Evolutionary conservation across 2,113 vertebrate species (phyloP).

Genomic region (Gobiocypris rarus): DNA sequence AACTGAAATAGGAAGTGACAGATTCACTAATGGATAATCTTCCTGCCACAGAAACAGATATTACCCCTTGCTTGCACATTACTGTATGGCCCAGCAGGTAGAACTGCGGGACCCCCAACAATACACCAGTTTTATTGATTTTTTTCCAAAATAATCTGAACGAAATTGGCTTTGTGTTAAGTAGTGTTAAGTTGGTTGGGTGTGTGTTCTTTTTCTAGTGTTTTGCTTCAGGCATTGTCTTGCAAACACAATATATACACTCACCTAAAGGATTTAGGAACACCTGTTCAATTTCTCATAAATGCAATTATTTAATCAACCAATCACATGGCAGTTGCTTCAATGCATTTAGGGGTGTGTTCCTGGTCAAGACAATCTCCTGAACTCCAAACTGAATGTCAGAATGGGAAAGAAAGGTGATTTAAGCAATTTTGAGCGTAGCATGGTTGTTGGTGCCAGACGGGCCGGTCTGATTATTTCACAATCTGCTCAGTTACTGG

Average conservation of each 20-base stretch:
- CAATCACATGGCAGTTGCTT: too few relatives aligned
- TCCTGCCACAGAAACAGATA: constrained; percentile 77
- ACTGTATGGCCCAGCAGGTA: constrained; percentile 60
- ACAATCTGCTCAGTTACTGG: too few relatives aligned
- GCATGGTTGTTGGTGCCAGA: too few relatives aligned
- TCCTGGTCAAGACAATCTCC: too few relatives aligned
- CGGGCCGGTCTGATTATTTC: too few relatives aligned
- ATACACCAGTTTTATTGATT: constrained; percentile 73
- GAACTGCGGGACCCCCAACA: constrained; percentile 55
- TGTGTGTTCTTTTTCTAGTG: constrained; percentile 15
- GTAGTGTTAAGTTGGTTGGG: constrained; percentile 56
- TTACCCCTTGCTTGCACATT: constrained; percentile 73
- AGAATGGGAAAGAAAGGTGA: too few relatives aligned
- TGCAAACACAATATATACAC: neutral
- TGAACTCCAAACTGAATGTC: too few relatives aligned
- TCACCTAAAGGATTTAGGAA: too few relatives aligned
- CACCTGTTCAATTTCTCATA: too few relatives aligned
- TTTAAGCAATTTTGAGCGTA: too few relatives aligned
- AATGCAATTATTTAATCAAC: too few relatives aligned
- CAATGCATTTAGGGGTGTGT: too few relatives aligned
- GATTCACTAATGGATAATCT: constrained; percentile 84
- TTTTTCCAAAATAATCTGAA: constrained; percentile 73
- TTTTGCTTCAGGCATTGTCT: neutral
- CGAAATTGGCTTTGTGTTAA: constrained; percentile 60
- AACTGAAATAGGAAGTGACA: constrained; percentile 89